Evolutionary conservation across 2,113 vertebrate species (phyloP).

Genomic region (Cyrtonyx montezumae): DNA sequence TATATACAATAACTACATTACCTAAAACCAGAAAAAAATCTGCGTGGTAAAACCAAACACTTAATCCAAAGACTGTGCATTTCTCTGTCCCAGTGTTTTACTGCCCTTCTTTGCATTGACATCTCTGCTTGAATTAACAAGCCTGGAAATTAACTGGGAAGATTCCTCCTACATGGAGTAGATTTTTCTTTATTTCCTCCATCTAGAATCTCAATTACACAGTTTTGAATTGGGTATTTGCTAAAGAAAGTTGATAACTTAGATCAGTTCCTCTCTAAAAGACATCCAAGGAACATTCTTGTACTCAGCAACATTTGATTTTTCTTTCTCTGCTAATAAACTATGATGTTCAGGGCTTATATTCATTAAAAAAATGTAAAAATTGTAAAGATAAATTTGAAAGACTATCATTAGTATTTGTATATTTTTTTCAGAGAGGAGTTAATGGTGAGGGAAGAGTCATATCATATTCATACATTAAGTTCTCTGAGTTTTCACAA

Average conservation of each 20-base stretch:
- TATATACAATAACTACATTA: neutral
- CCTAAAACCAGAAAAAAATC: neutral
- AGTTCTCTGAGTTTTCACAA: neutral
- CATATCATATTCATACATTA: neutral
- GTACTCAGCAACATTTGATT: neutral
- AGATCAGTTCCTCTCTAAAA: neutral
- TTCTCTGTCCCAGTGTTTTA: neutral
- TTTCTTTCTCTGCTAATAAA: neutral
- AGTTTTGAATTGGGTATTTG: neutral
- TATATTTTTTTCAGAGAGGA: neutral
- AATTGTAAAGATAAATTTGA: neutral
- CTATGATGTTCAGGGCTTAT: neutral
- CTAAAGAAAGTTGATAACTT: neutral
- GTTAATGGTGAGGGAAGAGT: no score
- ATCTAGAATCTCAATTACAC: accelerated
- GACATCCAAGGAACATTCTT: neutral
- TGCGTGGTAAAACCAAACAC: neutral
- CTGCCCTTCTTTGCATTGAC: neutral
- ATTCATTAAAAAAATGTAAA: neutral
- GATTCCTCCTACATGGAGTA: accelerated
- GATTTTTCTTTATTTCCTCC: neutral
- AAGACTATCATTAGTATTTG: neutral
- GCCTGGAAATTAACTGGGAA: neutral
- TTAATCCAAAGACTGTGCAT: neutral
- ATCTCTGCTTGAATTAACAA: neutral